These are phyloP conservation scores for Psilanteris sp. DNA, from an alignment of 1,140 invertebrate genomes.

Conservation along the genomic window DNA sequence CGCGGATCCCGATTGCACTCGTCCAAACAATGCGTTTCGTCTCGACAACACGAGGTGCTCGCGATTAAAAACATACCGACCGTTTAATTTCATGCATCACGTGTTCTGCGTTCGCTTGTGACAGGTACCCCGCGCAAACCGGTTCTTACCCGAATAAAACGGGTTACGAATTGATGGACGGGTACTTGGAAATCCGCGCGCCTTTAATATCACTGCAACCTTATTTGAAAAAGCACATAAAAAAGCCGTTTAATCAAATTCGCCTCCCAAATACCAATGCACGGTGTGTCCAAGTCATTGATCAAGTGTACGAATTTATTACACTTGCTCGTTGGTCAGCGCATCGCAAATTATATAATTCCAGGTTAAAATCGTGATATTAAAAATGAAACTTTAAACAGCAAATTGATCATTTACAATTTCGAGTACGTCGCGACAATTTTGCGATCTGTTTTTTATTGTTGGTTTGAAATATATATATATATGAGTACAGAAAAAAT, in stretches of 20 bases:
- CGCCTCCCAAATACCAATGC: conserved; percentile 12
- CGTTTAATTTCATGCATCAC: conserved; percentile 44
- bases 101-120: conserved; percentile 13
- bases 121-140: conserved; percentile 17
- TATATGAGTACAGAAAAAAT: too few relatives aligned
- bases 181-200: conserved; percentile 19
- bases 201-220: conserved; percentile 5
- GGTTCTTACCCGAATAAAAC: conserved; percentile 12
- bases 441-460: too few relatives aligned
- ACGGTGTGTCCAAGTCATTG: conserved; percentile 14
- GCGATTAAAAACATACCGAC: conserved; percentile 35
- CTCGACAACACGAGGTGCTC: conserved; percentile 11
- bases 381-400: too few relatives aligned
- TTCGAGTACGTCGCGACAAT: too few relatives aligned
- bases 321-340: neutral
- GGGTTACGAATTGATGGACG: conserved; percentile 15
- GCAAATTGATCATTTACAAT: too few relatives aligned
- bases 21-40: conserved; percentile 11
- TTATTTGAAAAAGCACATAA: conserved; percentile 7
- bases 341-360: conserved; percentile 2
- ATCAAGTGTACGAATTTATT: conserved; percentile 10
- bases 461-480: too few relatives aligned
- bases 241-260: conserved; percentile 17
- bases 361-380: too few relatives aligned
- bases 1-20: conserved; percentile 2